These are phyloP conservation scores for Vultur gryphus DNA, from an alignment of 2,797 vertebrate species.

Conservation along the genomic window DNA sequence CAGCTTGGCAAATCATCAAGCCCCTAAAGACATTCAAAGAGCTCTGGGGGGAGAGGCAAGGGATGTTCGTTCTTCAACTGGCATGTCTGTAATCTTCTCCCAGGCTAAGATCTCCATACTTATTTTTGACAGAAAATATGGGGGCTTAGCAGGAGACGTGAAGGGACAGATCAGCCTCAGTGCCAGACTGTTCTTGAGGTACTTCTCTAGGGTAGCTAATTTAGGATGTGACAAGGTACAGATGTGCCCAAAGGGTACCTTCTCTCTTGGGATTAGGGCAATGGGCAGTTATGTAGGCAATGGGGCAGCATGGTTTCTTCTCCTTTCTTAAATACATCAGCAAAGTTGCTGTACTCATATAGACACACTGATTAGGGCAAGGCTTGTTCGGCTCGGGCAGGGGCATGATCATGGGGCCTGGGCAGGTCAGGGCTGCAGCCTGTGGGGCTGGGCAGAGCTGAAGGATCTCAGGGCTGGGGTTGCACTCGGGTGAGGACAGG, in stretches of 20 bases:
- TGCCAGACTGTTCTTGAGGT: not conserved
- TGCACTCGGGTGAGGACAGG: not conserved
- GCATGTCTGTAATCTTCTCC: not conserved
- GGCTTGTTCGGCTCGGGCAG: not conserved
- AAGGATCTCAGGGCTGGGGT: not conserved
- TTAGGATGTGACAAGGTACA: not conserved
- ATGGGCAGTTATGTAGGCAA: not conserved
- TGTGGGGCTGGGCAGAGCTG: not conserved
- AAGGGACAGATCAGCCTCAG: not conserved
- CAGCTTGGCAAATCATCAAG: not conserved
- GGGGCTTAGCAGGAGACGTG: not conserved
- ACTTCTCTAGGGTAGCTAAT: not conserved
- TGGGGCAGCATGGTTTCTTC: not conserved
- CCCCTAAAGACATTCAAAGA: not conserved
- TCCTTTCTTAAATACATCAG: not conserved
- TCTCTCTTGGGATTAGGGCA: not conserved
- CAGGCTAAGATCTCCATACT: not conserved
- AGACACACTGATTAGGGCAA: not conserved
- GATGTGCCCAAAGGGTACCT: not conserved
- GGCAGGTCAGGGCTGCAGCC: not conserved
- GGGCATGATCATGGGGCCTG: fast-evolving
- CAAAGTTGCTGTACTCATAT: not conserved
- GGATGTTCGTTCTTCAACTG: not conserved
- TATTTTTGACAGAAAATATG: not conserved
- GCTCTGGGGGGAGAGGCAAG: fast-evolving